Evolutionary conservation across 2,797 vertebrate genomes (phyloP).

Genomic region (Alosa sapidissima): DNA sequence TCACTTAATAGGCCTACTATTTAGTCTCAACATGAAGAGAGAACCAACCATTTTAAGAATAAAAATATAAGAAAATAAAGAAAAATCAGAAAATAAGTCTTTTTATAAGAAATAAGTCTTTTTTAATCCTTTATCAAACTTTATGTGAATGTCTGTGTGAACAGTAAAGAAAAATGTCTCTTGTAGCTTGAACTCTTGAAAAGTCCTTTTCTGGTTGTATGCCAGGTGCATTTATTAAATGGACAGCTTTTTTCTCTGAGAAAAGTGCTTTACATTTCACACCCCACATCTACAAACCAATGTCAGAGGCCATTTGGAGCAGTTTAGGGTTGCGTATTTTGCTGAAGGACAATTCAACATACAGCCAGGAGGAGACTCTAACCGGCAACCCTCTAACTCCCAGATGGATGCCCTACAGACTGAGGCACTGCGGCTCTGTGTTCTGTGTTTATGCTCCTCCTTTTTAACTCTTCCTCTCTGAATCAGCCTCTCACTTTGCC

Average conservation of each 20-base stretch:
- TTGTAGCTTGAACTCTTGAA: background rate
- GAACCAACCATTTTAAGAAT: too few species aligned
- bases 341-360: conserved; percentile 14
- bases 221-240: background rate
- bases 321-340: background rate
- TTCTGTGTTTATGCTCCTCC: background rate
- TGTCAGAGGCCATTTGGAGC: background rate
- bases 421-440: background rate
- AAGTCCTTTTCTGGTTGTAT: background rate
- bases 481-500: background rate
- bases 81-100: too few species aligned
- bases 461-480: background rate
- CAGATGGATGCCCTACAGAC: background rate
- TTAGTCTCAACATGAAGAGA: too few species aligned
- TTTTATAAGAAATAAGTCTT: too few species aligned
- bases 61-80: too few species aligned
- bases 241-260: background rate
- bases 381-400: background rate
- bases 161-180: background rate
- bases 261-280: conserved; percentile 1
- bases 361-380: background rate
- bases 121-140: background rate
- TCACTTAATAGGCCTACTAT: too few species aligned
- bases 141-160: background rate
- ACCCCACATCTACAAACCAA: background rate